These are phyloP conservation scores for Amphipyra tragopoginis DNA, from an alignment of 2,888 invertebrate species.

Conservation along the genomic window DNA sequence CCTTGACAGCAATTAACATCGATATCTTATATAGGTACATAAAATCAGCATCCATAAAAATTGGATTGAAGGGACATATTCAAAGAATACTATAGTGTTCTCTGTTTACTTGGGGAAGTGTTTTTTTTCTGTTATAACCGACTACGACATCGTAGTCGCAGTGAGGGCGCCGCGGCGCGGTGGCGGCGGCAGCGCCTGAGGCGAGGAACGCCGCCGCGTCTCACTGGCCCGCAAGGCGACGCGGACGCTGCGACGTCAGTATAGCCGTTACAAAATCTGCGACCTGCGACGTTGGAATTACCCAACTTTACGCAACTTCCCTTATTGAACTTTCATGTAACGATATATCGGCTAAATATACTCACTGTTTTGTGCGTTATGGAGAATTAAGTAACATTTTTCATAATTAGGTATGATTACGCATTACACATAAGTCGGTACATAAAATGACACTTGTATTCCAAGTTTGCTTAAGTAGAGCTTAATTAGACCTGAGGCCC, in stretches of 20 bases:
- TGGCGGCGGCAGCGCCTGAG: constrained; percentile 57
- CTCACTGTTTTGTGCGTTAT: constrained; percentile 33
- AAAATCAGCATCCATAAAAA: constrained; percentile 2
- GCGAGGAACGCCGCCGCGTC: constrained; percentile 62
- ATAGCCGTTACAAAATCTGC: constrained; percentile 81
- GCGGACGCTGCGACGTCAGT: constrained; percentile 48
- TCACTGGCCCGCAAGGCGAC: constrained; percentile 42
- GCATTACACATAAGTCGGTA: no score
- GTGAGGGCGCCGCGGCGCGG: constrained; percentile 32
- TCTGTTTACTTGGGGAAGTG: constrained; percentile 33
- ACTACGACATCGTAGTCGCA: constrained; percentile 30
- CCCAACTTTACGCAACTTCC: constrained; percentile 82
- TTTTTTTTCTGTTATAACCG: constrained; percentile 33
- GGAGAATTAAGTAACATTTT: constrained; percentile 16
- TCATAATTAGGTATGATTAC: constrained; percentile 2
- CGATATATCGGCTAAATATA: constrained; percentile 60
- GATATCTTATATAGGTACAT: constrained; percentile 8
- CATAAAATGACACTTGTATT: no score
- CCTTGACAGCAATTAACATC: constrained; percentile 41
- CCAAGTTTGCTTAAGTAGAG: no score
- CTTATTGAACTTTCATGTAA: constrained; percentile 76
- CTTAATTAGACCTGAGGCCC: no score
- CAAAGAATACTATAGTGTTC: constrained; percentile 6
- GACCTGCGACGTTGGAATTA: constrained; percentile 73
- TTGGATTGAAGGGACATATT: constrained; percentile 4